Conservation (phyloP, 2,113 vertebrate species). For the Phocoena phocoena region DNA sequence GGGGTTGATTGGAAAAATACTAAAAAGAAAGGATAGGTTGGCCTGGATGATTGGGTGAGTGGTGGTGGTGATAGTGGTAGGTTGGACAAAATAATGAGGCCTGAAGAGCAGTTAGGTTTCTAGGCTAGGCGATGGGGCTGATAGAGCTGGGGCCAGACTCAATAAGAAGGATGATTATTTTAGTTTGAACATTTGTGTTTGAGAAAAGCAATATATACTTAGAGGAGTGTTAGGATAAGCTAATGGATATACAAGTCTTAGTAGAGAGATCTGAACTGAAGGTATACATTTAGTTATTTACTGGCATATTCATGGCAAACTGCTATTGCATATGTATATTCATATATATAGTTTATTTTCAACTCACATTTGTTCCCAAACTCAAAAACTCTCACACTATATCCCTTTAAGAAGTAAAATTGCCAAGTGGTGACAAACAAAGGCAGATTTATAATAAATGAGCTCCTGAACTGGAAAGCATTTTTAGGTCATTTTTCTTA, state of each 20-base stretch:
- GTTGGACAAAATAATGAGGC: background rate
- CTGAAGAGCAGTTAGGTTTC: background rate
- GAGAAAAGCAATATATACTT: background rate
- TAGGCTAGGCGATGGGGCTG: background rate
- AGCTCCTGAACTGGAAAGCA: background rate
- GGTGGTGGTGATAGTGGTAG: background rate
- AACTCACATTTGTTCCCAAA: background rate
- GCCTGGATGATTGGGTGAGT: background rate
- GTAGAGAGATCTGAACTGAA: background rate
- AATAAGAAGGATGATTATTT: background rate
- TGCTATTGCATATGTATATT: background rate
- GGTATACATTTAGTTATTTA: background rate
- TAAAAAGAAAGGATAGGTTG: background rate
- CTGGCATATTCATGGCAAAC: background rate
- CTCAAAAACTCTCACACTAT: background rate
- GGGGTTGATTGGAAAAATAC: background rate
- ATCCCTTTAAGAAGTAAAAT: constrained; percentile 67
- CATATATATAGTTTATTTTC: background rate
- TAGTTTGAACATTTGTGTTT: background rate
- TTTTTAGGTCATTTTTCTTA: constrained; percentile 47
- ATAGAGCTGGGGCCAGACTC: background rate
- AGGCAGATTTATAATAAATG: constrained; percentile 37
- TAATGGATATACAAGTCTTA: background rate
- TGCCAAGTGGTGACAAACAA: constrained; percentile 28
- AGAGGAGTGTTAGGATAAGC: background rate